A percentile compares a stretch with the other conserved stretches of the same genome.
Evolutionary conservation across 53 echinoderm and acorn worm genomes (phyloP).

Genomic region (Apostichopus leukothele): DNA sequence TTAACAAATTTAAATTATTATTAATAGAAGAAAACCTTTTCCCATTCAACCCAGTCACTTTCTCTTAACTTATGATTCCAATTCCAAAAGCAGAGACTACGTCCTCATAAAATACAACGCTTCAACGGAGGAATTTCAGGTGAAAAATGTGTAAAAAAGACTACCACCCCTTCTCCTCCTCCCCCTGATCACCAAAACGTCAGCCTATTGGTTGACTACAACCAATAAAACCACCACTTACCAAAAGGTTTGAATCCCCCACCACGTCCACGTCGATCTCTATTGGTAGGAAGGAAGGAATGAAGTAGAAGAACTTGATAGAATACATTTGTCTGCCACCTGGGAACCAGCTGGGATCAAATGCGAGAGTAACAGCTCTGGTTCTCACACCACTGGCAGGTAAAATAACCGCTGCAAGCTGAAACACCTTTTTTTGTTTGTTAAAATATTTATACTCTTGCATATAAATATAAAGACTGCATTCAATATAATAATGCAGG

Average conservation of each 20-base stretch:
- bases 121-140: no score
- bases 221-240: constrained; percentile 70
- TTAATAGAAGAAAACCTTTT: no score
- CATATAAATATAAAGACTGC: no score
- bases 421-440: neutral
- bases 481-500: no score
- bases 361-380: neutral
- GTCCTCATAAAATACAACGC: no score
- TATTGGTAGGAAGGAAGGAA: constrained; percentile 68
- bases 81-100: no score
- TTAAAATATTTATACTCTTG: no score
- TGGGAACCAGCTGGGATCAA: constrained; percentile 40
- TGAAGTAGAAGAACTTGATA: constrained; percentile 40
- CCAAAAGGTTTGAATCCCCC: constrained; percentile 94
- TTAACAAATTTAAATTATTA: no score
- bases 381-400: constrained; percentile 59
- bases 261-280: constrained; percentile 74
- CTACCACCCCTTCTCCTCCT: no score
- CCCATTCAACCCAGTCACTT: no score
- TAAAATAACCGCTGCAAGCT: neutral
- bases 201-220: neutral
- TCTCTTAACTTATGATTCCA: no score
- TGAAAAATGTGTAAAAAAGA: no score
- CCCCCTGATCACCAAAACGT: neutral
- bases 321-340: constrained; percentile 41